Evolutionary conservation across 2,113 vertebrate genomes (phyloP), one percentile per base, ranked within the genome.

Genomic region (Halichoeres trimaculatus): DNA sequence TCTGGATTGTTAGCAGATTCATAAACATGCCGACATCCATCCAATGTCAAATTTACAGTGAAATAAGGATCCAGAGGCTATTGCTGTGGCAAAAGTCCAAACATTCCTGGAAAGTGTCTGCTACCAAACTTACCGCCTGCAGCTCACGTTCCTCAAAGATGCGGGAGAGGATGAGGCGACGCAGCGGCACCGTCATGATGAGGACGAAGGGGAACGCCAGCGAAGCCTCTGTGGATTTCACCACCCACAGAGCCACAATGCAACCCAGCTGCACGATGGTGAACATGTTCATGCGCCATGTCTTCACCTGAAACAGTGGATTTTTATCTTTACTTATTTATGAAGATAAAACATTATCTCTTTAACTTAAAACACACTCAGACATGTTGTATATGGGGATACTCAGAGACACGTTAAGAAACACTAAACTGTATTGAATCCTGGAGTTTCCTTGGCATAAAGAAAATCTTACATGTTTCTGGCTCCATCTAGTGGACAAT

Each of bases 271-370:
- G 98, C 84, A 96, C 96, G 83, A 95, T 93, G 70, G 98, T 99
- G 88, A 99, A 99, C 90, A 99, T 93, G 88, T 99, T 97, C 98
- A 99, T 99, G 20, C 96, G 95, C 98, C 97, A 98, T 1, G 98
- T 99, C 92, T 95, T 98, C 83, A 99, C 98, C 98, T 99, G 90
- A 22, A 74, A 16, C 10, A 17, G 63, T 23, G 40, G 0, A 11
- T 14, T 13, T 54, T 61, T n/a, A n/a, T n/a, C n/a, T n/a, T n/a
- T n/a, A n/a, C n/a, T 51, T 60, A 70, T 16, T 20, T n/a, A 19
- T 3, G 20, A 43, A 51, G 50, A 66, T 26, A 8, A 22, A 63
- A 12, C 1, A 35, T 24, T 30, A 22, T 5, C n/a, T 11, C 34
- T 5, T 24, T 22, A 54, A 20, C 17, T n/a, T 24, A 58, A 2